phyloP scores from a whole-genome alignment of 1,140 invertebrate genomes.

The Lordiphosa collinella region DNA sequence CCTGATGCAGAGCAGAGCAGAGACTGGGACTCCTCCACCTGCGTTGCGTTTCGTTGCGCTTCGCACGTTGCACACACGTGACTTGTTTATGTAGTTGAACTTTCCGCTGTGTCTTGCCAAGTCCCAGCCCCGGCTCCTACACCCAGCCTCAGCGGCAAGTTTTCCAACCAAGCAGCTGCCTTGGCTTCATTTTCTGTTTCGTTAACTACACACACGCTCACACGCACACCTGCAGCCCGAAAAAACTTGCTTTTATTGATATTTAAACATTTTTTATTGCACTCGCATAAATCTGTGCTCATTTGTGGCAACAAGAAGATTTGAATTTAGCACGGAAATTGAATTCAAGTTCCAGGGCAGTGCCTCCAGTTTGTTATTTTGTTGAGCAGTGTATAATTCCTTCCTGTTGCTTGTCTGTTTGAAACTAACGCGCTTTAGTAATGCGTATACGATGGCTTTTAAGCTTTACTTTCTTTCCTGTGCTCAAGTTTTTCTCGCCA shows the following conservation, averaged over 20 bases:
- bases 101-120: conserved; percentile 23
- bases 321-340: no score
- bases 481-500: no score
- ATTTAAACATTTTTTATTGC: conserved; percentile 69
- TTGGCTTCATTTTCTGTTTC: conserved; percentile 71
- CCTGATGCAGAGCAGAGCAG: conserved; percentile 18
- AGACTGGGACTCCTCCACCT: not conserved
- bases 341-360: no score
- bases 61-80: conserved; percentile 73
- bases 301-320: conserved; percentile 24
- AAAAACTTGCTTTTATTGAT: conserved; percentile 59
- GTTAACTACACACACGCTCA: conserved; percentile 45
- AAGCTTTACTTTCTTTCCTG: no score
- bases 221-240: conserved; percentile 2
- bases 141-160: conserved; percentile 15
- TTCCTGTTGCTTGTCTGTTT: no score
- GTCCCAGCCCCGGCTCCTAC: not conserved
- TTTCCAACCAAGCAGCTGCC: conserved; percentile 11
- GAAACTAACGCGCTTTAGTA: no score
- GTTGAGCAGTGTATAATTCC: no score
- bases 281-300: conserved; percentile 56
- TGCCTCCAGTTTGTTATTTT: no score
- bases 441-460: no score
- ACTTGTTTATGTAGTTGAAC: conserved; percentile 77
- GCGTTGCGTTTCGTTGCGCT: conserved; percentile 62